These are phyloP conservation scores for Rhopalosiphum nymphaeae DNA, from an alignment of 2,888 invertebrate genomes.

Conservation along the genomic window DNA sequence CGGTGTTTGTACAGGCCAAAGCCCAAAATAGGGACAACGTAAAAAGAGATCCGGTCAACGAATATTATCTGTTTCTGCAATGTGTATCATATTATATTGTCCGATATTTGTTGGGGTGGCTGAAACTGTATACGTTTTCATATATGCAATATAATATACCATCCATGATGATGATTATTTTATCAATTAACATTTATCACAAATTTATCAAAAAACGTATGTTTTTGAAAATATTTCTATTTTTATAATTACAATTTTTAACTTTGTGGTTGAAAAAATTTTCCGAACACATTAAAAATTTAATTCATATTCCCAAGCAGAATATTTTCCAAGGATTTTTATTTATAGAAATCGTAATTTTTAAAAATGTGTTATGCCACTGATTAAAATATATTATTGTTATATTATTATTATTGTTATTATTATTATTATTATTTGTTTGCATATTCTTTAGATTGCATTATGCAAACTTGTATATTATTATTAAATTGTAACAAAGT, in stretches of 20 bases:
- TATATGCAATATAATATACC: neutral
- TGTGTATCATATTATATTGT: neutral
- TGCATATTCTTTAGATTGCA: neutral
- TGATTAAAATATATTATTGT: neutral
- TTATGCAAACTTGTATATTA: too few relatives aligned
- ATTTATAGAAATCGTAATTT: neutral
- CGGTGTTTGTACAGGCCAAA: slow-evolving; percentile 8
- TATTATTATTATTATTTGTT: too few relatives aligned
- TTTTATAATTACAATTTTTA: neutral
- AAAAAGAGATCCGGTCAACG: neutral
- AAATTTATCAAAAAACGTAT: neutral
- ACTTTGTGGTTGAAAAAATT: neutral
- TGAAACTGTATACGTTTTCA: neutral
- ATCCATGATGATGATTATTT: neutral
- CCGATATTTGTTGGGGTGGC: neutral
- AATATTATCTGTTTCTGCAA: neutral
- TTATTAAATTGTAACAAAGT: neutral
- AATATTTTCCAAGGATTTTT: neutral
- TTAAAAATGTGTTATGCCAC: neutral
- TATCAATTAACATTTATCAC: neutral
- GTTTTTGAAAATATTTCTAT: neutral
- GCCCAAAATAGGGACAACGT: neutral
- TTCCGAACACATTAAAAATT: neutral
- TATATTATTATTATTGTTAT: too few relatives aligned
- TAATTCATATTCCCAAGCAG: neutral